Base-by-base conservation (phyloP, 35 echinoderm and acorn worm genomes). In the Patiria miniata region DNA sequence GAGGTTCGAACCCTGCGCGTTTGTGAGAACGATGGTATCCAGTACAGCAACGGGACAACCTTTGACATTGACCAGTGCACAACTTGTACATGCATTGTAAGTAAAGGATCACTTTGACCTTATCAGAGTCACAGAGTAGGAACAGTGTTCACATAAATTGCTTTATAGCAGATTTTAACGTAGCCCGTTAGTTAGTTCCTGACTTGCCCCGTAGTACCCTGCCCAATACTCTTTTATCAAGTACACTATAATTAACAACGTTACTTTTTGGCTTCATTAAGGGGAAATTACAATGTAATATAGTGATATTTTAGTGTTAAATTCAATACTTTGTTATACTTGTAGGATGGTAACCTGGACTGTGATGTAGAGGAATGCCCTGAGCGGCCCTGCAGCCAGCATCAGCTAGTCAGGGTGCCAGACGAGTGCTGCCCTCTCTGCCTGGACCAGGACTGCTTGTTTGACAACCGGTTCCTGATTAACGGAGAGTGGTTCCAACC, bases 381-480 rank as follows among this genome's bases (percentile, higher is more conserved):
- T 15, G 78, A 91, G 12, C 52, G 86, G 3, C 92, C 91, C 23
- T 99, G 96, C 52, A 86, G 87, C 12, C 85, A 83, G 18, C 53
- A 77, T 6, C 85, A 88, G 34, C 77, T 77, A 26, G 87, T 87
- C 40, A 58, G 26, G 15, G 51, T 68, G 7, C 88, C 90, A 32
- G 93, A 86, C 9, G 37, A 77, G 22, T 95, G 92, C 86, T 99
- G 96, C 58, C 96, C 96, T 36, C 77, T 86, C 9, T 95, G 92
- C 57, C 22, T 83, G 30, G 50, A 82, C 16, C 85, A 88, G 17
- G 87, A 85, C 17, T 99, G 96, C 84, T 83, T 92, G 21, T 89
- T 98, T 83, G 96, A 94, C 1, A 94, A 94, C 59, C 76, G 55
- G 40, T 42, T 91, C 5, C 83, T 88, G 42, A 38, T 81, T 6